Evolutionary conservation across 2,888 invertebrate genomes (phyloP).

Genomic region (Drosophila helvetica): DNA sequence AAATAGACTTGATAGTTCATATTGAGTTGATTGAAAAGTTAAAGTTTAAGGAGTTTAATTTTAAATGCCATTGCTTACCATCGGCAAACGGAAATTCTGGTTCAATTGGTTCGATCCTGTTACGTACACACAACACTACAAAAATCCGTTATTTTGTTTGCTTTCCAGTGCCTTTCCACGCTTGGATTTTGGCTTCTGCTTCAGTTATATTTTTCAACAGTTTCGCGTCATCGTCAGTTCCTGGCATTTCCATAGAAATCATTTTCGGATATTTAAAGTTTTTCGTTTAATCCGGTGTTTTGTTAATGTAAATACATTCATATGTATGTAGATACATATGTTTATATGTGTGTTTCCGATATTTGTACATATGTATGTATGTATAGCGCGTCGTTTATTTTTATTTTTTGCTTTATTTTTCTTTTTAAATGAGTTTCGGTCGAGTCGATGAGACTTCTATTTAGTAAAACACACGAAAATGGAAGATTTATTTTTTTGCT

Average conservation of each 20-base stretch:
- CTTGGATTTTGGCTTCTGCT: conserved; percentile 18
- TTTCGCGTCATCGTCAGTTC: background rate
- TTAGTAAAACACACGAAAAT: conserved; percentile 39
- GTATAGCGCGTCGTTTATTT: conserved; percentile 23
- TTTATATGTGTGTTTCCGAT: conserved; percentile 3
- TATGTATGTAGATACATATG: conserved; percentile 3
- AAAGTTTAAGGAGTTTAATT: too few relatives aligned
- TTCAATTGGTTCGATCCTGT: background rate
- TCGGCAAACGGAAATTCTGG: background rate
- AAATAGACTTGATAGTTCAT: background rate
- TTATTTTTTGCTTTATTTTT: conserved; percentile 48
- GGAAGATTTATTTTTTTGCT: conserved; percentile 20
- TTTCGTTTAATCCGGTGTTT: conserved; percentile 40
- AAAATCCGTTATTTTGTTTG: conserved; percentile 9
- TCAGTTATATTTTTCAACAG: background rate
- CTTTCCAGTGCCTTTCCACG: conserved; percentile 16
- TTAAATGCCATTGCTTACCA: background rate
- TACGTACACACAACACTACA: background rate
- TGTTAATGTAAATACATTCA: conserved; percentile 25
- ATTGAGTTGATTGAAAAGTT: background rate
- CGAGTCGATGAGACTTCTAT: conserved; percentile 63
- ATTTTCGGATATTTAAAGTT: conserved; percentile 18
- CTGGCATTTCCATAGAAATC: background rate
- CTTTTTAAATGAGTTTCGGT: conserved; percentile 69
- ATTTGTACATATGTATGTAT: conserved; percentile 11